phyloP scores from a whole-genome alignment of 2,113 vertebrate genomes.

The Jaculus jaculus region DNA sequence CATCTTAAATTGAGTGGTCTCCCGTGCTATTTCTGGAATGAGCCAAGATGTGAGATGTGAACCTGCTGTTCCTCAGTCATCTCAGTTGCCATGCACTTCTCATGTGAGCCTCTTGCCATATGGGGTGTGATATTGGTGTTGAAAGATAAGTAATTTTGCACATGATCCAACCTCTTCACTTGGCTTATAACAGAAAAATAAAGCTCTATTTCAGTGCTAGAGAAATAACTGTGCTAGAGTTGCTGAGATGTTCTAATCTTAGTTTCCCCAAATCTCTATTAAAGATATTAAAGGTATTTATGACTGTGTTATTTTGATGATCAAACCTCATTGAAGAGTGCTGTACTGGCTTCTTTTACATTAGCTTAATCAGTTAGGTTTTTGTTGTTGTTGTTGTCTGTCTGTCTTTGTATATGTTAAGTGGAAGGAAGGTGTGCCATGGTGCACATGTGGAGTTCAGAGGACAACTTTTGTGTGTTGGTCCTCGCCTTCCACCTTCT shows the following conservation, averaged over 20 bases:
- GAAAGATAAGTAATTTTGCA: conserved; percentile 21
- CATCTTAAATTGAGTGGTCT: background rate
- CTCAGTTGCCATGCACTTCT: background rate
- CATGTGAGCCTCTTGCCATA: background rate
- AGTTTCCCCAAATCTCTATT: background rate
- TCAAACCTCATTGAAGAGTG: background rate
- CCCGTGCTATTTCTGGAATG: background rate
- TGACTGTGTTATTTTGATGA: background rate
- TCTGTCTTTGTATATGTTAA: too few relatives aligned
- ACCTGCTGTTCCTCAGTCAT: background rate
- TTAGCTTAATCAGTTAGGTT: too few relatives aligned
- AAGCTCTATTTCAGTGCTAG: background rate
- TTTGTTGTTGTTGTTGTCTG: too few relatives aligned
- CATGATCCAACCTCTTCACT: background rate
- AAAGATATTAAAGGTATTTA: background rate
- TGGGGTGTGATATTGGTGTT: conserved; percentile 30
- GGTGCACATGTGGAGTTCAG: too few relatives aligned
- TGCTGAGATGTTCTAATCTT: background rate
- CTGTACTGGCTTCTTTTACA: background rate
- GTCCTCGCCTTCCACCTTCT: too few relatives aligned
- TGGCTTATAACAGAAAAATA: conserved; percentile 43
- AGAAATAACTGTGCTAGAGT: background rate
- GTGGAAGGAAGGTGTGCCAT: too few relatives aligned
- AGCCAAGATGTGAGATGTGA: background rate
- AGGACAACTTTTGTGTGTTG: too few relatives aligned